Conservation (phyloP, 2,888 invertebrate species). For the Meteorus colon region DNA sequence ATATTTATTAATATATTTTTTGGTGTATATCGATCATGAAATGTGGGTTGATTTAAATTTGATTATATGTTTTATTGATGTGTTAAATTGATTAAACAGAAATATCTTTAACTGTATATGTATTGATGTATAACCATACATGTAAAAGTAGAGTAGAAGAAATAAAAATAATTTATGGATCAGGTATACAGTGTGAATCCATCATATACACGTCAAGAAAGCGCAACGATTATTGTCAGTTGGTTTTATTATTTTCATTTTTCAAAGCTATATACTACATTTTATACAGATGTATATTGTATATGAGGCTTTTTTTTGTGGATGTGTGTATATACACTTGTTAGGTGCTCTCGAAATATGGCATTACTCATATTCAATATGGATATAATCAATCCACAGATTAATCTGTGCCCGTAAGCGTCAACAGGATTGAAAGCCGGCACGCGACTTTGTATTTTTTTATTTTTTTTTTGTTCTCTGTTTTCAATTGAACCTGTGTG, state of each 20-base stretch:
- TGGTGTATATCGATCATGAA: conserved; percentile 13
- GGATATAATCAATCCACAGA: conserved; percentile 41
- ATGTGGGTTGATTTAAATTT: conserved; percentile 26
- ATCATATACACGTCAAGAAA: conserved; percentile 50
- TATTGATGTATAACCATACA: background rate
- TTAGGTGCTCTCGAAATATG: conserved; percentile 50
- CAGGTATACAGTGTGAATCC: conserved; percentile 41
- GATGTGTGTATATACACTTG: background rate
- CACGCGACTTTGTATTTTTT: conserved; percentile 39
- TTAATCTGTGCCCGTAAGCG: conserved; percentile 32
- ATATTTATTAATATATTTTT: background rate
- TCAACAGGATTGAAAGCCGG: conserved; percentile 26
- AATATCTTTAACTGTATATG: background rate
- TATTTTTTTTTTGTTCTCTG: conserved; percentile 3
- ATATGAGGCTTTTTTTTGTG: background rate
- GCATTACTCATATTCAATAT: conserved; percentile 48
- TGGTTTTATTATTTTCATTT: conserved; percentile 42
- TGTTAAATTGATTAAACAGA: background rate
- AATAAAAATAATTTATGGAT: conserved; percentile 47
- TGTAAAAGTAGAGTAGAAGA: conserved; percentile 35
- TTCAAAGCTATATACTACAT: background rate
- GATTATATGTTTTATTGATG: conserved; percentile 25
- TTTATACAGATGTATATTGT: background rate
- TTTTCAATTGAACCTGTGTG: background rate
- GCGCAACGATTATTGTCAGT: conserved; percentile 49